Percentiles rank a stretch among this genome's conserved stretches.
Evolutionary conservation across 2,888 invertebrate genomes (phyloP).

Genomic region (Drosophila helvetica): DNA sequence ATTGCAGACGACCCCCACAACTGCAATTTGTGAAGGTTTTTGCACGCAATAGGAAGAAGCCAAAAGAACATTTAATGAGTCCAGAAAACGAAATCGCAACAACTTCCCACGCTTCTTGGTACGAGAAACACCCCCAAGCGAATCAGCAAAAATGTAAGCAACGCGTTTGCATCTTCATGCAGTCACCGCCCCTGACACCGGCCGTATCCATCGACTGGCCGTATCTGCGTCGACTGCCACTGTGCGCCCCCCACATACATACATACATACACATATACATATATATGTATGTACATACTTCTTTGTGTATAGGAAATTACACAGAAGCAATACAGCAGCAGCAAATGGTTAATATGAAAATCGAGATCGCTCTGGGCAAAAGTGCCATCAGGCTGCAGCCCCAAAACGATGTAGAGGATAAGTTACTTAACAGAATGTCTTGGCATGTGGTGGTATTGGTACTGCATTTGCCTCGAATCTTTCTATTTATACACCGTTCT

Average conservation of each 20-base stretch:
- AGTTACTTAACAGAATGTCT: conserved; percentile 31
- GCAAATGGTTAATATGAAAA: conserved; percentile 58
- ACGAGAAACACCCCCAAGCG: conserved; percentile 57
- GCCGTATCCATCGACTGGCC: not conserved
- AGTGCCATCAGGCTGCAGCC: conserved; percentile 20
- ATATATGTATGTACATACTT: not conserved
- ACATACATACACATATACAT: too few species aligned
- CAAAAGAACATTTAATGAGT: conserved; percentile 13
- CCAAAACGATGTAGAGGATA: conserved; percentile 13
- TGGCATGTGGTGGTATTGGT: conserved; percentile 37
- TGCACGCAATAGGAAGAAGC: conserved; percentile 54
- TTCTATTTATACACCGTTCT: conserved; percentile 28
- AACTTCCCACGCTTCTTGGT: conserved; percentile 66
- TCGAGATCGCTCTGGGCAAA: conserved; percentile 68
- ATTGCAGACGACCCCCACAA: conserved; percentile 39
- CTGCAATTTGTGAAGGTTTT: conserved; percentile 22
- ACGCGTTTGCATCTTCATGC: conserved; percentile 32
- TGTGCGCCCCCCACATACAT: conserved; percentile 18
- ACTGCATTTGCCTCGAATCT: conserved; percentile 25
- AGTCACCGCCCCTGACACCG: conserved; percentile 16
- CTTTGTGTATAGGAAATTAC: conserved; percentile 47
- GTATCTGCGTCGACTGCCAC: conserved; percentile 21
- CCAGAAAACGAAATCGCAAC: conserved; percentile 19
- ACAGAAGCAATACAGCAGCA: conserved; percentile 51
- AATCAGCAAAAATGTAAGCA: conserved; percentile 18